Evolutionary conservation across 2,888 invertebrate genomes (phyloP).

Genomic region (Esperia sulphurella): DNA sequence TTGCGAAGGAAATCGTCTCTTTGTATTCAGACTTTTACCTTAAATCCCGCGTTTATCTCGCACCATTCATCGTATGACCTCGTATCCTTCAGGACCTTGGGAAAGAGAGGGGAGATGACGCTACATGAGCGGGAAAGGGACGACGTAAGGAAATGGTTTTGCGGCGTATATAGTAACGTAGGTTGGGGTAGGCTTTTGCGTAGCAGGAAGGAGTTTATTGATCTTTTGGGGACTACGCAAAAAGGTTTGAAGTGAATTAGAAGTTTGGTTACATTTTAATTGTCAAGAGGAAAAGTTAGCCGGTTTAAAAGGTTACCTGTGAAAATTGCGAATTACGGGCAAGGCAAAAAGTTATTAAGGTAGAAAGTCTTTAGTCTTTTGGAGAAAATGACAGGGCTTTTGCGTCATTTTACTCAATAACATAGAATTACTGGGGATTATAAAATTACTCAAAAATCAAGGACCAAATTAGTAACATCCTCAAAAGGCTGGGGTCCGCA

Average conservation of each 20-base stretch:
- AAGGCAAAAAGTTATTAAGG: too few relatives aligned
- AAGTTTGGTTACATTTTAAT: not conserved
- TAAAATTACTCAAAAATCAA: too few relatives aligned
- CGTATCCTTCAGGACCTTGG: not conserved
- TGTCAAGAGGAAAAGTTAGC: too few relatives aligned
- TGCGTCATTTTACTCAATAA: too few relatives aligned
- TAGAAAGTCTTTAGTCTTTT: too few relatives aligned
- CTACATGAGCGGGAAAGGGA: not conserved
- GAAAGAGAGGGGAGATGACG: not conserved
- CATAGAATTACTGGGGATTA: too few relatives aligned
- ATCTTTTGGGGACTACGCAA: conserved; percentile 1
- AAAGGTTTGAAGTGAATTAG: not conserved
- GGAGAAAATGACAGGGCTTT: too few relatives aligned
- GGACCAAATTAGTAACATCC: too few relatives aligned
- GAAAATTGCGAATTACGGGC: too few relatives aligned
- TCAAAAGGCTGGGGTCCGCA: too few relatives aligned
- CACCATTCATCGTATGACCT: not conserved
- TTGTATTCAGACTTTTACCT: not conserved
- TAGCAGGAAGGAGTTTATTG: conserved; percentile 7
- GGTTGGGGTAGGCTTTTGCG: conserved; percentile 9
- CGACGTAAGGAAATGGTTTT: not conserved
- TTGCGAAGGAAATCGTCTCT: not conserved
- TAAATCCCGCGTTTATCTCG: not conserved
- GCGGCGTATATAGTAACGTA: not conserved
- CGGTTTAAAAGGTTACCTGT: too few relatives aligned